Evolutionary conservation across 2,113 vertebrate species (phyloP).

Genomic region (Lota lota): DNA sequence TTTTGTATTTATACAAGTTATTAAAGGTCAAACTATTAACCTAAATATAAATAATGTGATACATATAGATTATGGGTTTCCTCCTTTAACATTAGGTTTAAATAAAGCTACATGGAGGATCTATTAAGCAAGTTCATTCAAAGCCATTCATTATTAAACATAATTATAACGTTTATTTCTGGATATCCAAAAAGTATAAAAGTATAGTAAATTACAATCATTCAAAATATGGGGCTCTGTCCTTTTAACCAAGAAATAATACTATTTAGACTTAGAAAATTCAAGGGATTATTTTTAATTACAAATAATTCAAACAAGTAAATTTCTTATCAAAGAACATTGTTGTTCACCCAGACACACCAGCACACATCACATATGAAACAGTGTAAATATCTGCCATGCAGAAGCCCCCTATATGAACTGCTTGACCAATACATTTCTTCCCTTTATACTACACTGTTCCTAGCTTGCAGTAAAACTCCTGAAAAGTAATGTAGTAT

Average conservation of each 20-base stretch:
- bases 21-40: no score
- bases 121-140: neutral
- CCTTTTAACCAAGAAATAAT: neutral
- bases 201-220: conserved; percentile 1
- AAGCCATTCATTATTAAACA: neutral
- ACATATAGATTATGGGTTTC: no score
- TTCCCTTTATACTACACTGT: no score
- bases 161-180: conserved; percentile 31
- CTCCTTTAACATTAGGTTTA: no score
- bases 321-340: neutral
- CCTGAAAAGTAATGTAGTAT: neutral
- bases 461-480: no score
- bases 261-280: neutral
- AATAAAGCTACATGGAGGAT: neutral
- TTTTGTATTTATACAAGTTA: no score
- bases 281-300: neutral
- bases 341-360: neutral
- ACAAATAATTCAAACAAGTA: neutral
- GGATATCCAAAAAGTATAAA: neutral
- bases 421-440: conserved; percentile 1
- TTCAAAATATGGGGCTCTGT: neutral
- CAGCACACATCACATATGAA: neutral
- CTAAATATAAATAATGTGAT: no score
- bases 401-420: neutral
- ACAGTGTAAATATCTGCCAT: neutral